A percentile compares a stretch with the other conserved stretches of the same genome.
These are phyloP conservation scores for Thecocarcelia acutangulata DNA, from an alignment of 2,888 invertebrate genomes.

Conservation along the genomic window DNA sequence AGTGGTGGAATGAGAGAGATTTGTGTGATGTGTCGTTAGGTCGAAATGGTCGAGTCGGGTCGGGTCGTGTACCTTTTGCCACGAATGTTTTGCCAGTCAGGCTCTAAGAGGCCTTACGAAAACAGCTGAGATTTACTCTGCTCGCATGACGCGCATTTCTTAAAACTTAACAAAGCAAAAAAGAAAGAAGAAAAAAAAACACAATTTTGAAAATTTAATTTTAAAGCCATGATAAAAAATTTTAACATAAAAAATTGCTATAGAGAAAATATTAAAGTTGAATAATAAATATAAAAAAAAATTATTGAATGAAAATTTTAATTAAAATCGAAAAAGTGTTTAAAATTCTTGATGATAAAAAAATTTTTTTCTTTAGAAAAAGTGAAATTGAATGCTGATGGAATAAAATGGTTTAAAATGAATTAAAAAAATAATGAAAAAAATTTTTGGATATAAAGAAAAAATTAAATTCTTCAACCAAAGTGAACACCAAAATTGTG, in stretches of 20 bases:
- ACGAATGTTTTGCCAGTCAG: constrained; percentile 82
- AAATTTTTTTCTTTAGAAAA: too few relatives aligned
- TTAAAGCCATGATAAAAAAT: constrained; percentile 42
- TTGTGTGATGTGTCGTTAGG: constrained; percentile 82
- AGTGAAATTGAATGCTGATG: too few relatives aligned
- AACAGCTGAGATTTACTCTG: constrained; percentile 80
- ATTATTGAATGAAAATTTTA: neutral
- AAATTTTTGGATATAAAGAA: constrained; percentile 64
- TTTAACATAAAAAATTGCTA: constrained; percentile 37
- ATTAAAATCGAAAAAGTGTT: constrained; percentile 3
- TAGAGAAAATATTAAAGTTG: constrained; percentile 47
- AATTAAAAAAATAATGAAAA: constrained; percentile 33
- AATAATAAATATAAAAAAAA: constrained; percentile 18
- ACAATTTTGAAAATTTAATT: constrained; percentile 48
- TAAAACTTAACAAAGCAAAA: constrained; percentile 61
- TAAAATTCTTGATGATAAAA: constrained; percentile 12
- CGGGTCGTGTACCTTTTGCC: constrained; percentile 83
- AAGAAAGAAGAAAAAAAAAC: constrained; percentile 43
- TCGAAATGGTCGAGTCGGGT: constrained; percentile 82
- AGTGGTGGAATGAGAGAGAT: constrained; percentile 81
- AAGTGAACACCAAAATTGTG: constrained; percentile 60
- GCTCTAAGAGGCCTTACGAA: constrained; percentile 82
- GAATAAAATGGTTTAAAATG: constrained; percentile 57
- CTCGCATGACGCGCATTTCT: constrained; percentile 81
- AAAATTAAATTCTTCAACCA: constrained; percentile 53